Percentiles rank a stretch among this genome's conserved stretches.
phyloP scores from a whole-genome alignment of 2,797 vertebrate genomes.

The Myotis findleyi region DNA sequence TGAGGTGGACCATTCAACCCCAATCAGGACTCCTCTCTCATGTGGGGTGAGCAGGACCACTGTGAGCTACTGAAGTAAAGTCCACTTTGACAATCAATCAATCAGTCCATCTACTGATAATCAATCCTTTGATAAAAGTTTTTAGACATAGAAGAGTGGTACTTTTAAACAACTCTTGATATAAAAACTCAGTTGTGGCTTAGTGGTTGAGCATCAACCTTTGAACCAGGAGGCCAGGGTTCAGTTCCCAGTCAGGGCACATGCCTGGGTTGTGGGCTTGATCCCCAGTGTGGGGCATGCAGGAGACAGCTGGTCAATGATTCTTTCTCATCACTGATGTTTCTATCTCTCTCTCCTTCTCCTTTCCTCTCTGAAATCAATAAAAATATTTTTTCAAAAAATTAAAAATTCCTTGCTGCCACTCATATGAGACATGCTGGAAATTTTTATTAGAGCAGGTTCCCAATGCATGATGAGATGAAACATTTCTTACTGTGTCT shows the following conservation, averaged over 20 bases:
- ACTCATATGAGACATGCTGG: background rate
- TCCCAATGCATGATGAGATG: slow-evolving; percentile 25
- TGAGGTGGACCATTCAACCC: background rate
- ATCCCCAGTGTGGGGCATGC: too few species aligned
- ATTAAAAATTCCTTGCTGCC: background rate
- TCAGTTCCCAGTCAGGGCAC: too few species aligned
- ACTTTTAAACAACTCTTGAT: slow-evolving; percentile 50
- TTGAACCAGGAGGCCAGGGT: too few species aligned
- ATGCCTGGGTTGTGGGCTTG: too few species aligned
- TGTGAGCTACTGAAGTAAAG: background rate
- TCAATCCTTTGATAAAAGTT: background rate
- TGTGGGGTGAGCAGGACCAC: background rate
- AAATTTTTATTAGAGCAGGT: slow-evolving; percentile 12
- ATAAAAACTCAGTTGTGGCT: background rate
- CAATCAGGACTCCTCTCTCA: background rate
- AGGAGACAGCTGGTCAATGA: too few species aligned
- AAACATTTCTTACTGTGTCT: background rate
- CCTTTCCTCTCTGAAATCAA: too few species aligned
- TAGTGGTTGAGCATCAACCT: too few species aligned
- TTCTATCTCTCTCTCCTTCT: too few species aligned
- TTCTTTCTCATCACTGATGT: too few species aligned
- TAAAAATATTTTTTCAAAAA: too few species aligned
- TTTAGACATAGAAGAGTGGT: background rate
- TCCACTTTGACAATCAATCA: slow-evolving; percentile 19
- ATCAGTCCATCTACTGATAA: slow-evolving; percentile 7